Evolutionary conservation across 1,140 invertebrate genomes (phyloP), one percentile per base, ranked within the genome.

Genomic region (Pseudomyrmex sp.): DNA sequence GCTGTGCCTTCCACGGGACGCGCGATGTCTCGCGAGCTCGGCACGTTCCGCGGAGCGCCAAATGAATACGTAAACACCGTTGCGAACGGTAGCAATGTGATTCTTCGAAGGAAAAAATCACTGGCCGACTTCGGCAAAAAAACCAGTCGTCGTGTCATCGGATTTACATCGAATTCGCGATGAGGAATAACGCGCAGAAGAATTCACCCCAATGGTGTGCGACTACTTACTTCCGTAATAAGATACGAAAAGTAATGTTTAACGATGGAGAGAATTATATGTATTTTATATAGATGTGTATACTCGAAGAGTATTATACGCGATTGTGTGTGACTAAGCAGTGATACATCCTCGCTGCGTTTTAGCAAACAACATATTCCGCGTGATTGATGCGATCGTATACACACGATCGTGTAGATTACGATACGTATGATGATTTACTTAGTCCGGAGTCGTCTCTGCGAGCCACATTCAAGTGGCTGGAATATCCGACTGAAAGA

Each of bases 41-140:
- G 50, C 63, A 69, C 65, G 75, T 77, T 69, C 20, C 52, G 35
- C 35, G 15, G 35, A 48, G 52, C 44, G 52, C 9, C 65, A 54
- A 79, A 79, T 76, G 73, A 52, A 76, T 76, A 63, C 20, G 12
- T 79, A 79, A 79, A 23, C 4, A 12, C 2, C 59, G 20, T 52
- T 52, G 8, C 44, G 20, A 58, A 48, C 59, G 48, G 56, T 50
- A 48, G 54, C 50, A 48, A 46, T 35, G 5, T 35, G 35, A 35
- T 35, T 35, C 35, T 15, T 56, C 18, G 50, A 44, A 46, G 65
- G 59, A 54, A 54, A 59, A 46, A 58, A 48, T 69, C 13, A 46
- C 7, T 58, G 15, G 2, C 15, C 13, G 54, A 52, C 59, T 58
- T 70, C 3, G 7, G 15, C 44, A 26, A 12, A 44, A 79, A 79